Base-by-base conservation (phyloP, 2,113 vertebrate species). In the Uropsilus gracilis region DNA sequence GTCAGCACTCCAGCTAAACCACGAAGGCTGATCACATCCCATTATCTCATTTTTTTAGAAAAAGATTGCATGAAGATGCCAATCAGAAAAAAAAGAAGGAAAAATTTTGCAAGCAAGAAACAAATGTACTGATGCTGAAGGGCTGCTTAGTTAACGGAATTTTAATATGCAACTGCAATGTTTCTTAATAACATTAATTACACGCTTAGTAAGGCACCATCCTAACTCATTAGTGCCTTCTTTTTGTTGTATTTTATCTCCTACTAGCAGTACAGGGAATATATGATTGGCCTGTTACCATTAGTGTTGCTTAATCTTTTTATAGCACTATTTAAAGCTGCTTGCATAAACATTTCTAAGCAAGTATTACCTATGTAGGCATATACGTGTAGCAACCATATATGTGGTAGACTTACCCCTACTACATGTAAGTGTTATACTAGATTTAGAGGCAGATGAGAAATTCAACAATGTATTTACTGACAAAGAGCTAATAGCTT, bases 131-230 rank as follows among this genome's bases (percentile, higher is more conserved):
- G 72, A 88, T 88, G 73, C 84, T 75, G 55, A 95, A 93, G 81
- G 61, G 55, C 46, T 96, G 95, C 91, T 97, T 97, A 96, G 91
- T 97, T 96, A 97, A 96, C 89, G 0, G 91, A 95, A 96, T 97
- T 96, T 97, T 93, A 96, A 96, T 96, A 97, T 93, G 93, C 94
- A 95, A 97, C 80, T 95, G 86, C 92, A 96, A 94, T 96, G 93
- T 97, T 97, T 97, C 97, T 88, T 97, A 96, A 96, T 96, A 97
- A 97, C 95, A 97, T 97, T 97, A 97, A 97, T 97, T 97, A 96
- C 94, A 97, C 92, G 97, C 91, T 96, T 97, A 94, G 94, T 91
- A 97, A 96, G 94, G 76, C 91, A 95, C 94, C 89, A 71, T 93
- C 93, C 96, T 96, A 97, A 94, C 84, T 97, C 97, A 96, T 97